Percentiles rank a stretch among this genome's conserved stretches.
Conservation (phyloP, 2,888 invertebrate genomes). For the Glaucopsyche alexis region DNA sequence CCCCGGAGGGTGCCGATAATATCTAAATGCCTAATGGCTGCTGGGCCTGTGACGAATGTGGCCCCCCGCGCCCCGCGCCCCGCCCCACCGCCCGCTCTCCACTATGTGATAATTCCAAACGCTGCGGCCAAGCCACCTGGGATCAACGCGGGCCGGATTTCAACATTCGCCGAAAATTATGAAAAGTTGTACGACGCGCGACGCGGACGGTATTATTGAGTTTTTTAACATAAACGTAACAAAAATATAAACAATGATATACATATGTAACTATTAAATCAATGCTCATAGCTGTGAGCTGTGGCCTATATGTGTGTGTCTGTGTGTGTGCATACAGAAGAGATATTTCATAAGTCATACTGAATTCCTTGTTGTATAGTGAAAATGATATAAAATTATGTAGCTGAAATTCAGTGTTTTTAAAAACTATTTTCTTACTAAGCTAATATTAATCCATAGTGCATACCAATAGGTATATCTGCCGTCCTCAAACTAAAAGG, state of each 20-base stretch:
- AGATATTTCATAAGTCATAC: neutral
- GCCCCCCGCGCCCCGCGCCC: conserved; percentile 45
- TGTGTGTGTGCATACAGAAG: neutral
- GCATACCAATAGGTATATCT: no score
- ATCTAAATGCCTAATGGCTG: conserved; percentile 82
- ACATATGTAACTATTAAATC: neutral
- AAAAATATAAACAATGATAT: no score
- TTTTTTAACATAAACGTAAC: neutral
- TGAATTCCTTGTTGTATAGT: neutral
- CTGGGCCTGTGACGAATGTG: conserved; percentile 80
- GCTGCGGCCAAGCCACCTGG: conserved; percentile 81
- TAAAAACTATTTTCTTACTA: no score
- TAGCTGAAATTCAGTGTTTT: neutral
- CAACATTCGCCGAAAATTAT: conserved; percentile 33
- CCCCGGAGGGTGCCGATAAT: conserved; percentile 75
- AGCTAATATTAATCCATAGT: no score
- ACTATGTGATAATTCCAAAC: conserved; percentile 81
- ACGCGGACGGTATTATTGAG: neutral
- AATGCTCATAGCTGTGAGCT: neutral
- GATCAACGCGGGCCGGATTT: conserved; percentile 71
- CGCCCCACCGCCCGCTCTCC: conserved; percentile 56
- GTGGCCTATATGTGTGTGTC: no score
- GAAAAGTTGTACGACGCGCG: neutral
- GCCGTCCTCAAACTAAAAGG: no score
- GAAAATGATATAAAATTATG: neutral